A percentile compares a stretch with the other conserved stretches of the same genome.
These are phyloP conservation scores for Tenthredo distinguenda DNA, from an alignment of 2,888 invertebrate genomes.

Conservation along the genomic window DNA sequence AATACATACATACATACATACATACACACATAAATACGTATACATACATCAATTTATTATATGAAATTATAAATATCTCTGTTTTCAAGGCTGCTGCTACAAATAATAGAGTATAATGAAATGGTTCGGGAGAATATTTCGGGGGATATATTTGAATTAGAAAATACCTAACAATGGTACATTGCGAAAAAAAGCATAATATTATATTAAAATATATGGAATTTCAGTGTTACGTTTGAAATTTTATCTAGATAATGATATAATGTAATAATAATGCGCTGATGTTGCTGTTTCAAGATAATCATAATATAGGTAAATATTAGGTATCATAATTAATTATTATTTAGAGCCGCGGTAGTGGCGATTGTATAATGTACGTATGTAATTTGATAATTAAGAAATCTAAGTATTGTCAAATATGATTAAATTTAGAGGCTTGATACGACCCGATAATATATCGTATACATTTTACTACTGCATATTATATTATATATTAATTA, in stretches of 20 bases:
- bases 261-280: not conserved
- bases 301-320: not conserved
- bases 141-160: not conserved
- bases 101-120: slow-evolving; percentile 7
- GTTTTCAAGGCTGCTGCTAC: slow-evolving; percentile 34
- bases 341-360: not conserved
- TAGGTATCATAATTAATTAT: not conserved
- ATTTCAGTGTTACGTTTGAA: slow-evolving; percentile 34
- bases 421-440: not conserved
- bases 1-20: not conserved
- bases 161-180: not conserved
- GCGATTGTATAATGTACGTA: not conserved
- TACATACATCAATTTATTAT: not conserved
- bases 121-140: not conserved
- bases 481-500: not conserved
- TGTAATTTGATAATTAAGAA: slow-evolving; percentile 13
- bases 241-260: slow-evolving; percentile 26
- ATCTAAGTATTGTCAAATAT: not conserved
- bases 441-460: not conserved
- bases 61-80: not conserved
- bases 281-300: slow-evolving; percentile 20
- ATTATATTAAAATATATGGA: not conserved
- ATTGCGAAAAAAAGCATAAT: slow-evolving; percentile 22
- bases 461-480: slow-evolving; percentile 10
- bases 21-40: too few species aligned